Evolutionary conservation across 2,888 invertebrate species (phyloP).

Genomic region (Dasysyrphus tricinctus): DNA sequence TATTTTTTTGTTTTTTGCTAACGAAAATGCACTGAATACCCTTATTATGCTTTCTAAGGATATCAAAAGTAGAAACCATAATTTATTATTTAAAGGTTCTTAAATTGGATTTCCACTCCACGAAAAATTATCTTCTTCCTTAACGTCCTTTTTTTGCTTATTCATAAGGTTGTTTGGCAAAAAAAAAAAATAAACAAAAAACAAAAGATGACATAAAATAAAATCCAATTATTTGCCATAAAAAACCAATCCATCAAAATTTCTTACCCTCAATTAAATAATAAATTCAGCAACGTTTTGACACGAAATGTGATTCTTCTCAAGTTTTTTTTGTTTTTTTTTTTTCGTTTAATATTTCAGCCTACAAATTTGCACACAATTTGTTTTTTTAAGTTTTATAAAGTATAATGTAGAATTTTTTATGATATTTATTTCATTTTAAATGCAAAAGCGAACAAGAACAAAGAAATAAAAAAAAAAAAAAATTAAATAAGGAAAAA

Average conservation of each 20-base stretch:
- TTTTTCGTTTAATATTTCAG: not conserved
- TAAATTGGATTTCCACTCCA: slow-evolving; percentile 9
- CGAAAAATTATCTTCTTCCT: not conserved
- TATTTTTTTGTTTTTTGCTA: too few species aligned
- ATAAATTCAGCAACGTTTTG: slow-evolving; percentile 56
- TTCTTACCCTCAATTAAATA: slow-evolving; percentile 67
- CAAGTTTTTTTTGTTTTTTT: too few species aligned
- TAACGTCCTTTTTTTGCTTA: not conserved
- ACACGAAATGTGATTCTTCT: slow-evolving; percentile 55
- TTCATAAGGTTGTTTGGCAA: not conserved
- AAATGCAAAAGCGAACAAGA: not conserved
- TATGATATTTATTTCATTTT: not conserved
- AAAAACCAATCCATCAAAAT: slow-evolving; percentile 65
- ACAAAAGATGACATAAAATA: slow-evolving; percentile 5
- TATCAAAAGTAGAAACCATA: not conserved
- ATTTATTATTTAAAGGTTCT: slow-evolving; percentile 23
- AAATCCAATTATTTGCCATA: slow-evolving; percentile 35
- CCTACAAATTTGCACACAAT: not conserved
- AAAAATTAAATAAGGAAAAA: not conserved
- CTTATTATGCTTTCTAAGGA: not conserved
- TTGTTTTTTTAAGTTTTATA: not conserved
- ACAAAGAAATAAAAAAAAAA: slow-evolving; percentile 11
- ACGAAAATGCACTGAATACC: not conserved
- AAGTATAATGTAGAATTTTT: not conserved
- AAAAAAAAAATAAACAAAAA: too few species aligned